Conservation (phyloP, 2,113 vertebrate species). For the Sialia sialis region DNA sequence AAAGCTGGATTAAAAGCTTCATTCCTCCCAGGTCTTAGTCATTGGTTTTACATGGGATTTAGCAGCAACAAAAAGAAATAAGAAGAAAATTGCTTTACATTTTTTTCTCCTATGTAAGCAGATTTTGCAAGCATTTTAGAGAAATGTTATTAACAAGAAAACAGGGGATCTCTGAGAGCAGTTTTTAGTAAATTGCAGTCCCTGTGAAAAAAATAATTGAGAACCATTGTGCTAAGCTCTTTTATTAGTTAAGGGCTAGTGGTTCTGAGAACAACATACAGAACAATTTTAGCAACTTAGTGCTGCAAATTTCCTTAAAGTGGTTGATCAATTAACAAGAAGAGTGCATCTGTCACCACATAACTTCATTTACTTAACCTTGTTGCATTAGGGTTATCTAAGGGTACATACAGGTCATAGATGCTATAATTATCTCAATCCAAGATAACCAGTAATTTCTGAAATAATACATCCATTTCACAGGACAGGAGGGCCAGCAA, state of each 20-base stretch:
- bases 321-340: neutral
- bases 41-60: neutral
- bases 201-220: neutral
- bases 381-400: neutral
- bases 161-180: neutral
- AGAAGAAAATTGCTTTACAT: neutral
- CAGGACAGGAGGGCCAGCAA: neutral
- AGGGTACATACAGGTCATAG: neutral
- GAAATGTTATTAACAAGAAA: slow-evolving; percentile 12
- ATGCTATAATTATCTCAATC: neutral
- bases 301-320: neutral
- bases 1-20: neutral
- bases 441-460: neutral
- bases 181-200: slow-evolving; percentile 1
- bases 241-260: slow-evolving; percentile 25
- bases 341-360: neutral
- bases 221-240: neutral
- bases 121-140: neutral
- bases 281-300: neutral
- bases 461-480: neutral
- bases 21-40: neutral
- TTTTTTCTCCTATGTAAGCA: neutral
- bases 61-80: neutral
- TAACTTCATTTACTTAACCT: neutral
- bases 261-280: neutral